Percentiles rank a stretch among this genome's conserved stretches.
Conservation (phyloP, 1,140 invertebrate species). For the Myzus persicae region DNA sequence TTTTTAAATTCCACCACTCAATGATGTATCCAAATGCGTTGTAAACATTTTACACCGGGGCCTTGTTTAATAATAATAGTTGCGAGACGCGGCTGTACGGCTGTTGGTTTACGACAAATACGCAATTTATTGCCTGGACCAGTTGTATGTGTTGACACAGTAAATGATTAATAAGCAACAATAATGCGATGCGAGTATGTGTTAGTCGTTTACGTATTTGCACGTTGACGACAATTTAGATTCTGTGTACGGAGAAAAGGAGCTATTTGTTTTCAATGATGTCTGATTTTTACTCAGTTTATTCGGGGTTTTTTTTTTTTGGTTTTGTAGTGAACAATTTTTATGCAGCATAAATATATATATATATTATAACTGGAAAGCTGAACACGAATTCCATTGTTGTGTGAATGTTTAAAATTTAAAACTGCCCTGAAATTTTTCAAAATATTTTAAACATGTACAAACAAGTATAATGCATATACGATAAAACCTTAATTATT, state of each 20-base stretch:
- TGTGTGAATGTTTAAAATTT: not conserved
- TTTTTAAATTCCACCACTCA: conserved; percentile 1
- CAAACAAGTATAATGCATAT: not conserved
- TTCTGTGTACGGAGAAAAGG: too few species aligned
- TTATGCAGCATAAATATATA: too few species aligned
- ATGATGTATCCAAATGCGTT: not conserved
- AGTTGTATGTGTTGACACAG: not conserved
- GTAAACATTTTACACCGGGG: not conserved
- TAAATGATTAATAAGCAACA: not conserved
- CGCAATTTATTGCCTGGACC: not conserved
- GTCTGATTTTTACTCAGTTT: not conserved
- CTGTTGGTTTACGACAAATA: not conserved
- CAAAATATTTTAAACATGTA: not conserved
- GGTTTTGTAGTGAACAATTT: too few species aligned
- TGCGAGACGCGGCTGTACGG: not conserved
- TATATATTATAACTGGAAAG: not conserved
- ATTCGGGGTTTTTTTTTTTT: not conserved
- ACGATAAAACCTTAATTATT: not conserved
- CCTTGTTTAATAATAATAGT: not conserved
- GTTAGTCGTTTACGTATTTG: not conserved
- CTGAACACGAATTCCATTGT: not conserved
- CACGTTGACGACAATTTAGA: too few species aligned
- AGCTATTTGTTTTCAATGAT: not conserved
- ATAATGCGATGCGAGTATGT: not conserved
- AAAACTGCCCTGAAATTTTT: not conserved